phyloP scores from a whole-genome alignment of 2,113 vertebrate genomes.

The Theristicus caerulescens region DNA sequence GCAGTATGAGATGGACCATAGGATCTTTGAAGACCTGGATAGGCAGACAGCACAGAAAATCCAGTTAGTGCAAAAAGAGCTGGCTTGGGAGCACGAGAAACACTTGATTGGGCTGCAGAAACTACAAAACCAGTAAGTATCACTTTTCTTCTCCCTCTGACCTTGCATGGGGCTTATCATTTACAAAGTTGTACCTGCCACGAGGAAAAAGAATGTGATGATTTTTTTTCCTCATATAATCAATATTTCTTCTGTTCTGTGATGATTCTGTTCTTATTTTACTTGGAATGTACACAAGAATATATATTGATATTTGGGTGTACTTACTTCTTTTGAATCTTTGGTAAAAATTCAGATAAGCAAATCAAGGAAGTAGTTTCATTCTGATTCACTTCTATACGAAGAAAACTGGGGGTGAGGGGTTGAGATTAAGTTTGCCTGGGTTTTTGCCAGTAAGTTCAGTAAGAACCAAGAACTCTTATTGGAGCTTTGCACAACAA shows the following conservation, averaged over 20 bases:
- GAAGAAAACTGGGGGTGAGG: neutral
- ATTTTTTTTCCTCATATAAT: neutral
- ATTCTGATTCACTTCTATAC: neutral
- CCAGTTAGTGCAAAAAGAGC: constrained; percentile 76
- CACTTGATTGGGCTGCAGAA: constrained; percentile 78
- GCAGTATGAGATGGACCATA: constrained; percentile 82
- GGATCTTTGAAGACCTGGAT: constrained; percentile 78
- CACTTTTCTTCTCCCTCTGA: neutral
- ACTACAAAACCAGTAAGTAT: constrained; percentile 77
- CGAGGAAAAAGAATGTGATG: neutral
- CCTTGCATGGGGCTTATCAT: neutral
- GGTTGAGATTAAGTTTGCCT: neutral
- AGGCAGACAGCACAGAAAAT: constrained; percentile 73
- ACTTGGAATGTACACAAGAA: neutral
- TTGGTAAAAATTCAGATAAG: neutral
- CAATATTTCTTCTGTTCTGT: neutral
- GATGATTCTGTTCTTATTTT: neutral
- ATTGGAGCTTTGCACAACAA: neutral
- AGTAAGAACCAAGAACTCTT: neutral
- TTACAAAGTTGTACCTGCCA: neutral
- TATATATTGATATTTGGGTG: neutral
- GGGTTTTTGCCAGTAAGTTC: neutral
- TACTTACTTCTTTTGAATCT: neutral
- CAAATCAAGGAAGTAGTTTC: neutral
- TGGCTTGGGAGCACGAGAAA: constrained; percentile 87